Evolutionary conservation across 1,140 invertebrate species (phyloP), one percentile per base, ranked within the genome.

Genomic region (Physella acuta): DNA sequence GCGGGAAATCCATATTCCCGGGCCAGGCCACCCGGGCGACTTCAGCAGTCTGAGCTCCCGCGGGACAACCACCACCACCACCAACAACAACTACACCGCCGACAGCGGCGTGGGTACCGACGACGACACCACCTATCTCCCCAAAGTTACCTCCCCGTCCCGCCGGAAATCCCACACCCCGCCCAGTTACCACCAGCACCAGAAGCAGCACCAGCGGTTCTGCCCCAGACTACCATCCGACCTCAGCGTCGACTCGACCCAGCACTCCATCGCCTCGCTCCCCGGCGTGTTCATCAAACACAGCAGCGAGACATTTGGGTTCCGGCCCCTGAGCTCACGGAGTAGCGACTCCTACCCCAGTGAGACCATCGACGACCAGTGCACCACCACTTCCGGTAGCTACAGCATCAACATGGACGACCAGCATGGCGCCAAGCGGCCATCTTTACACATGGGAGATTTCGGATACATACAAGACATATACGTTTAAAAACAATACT

Each of bases 91-190:
- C 37, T 14, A 60, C 53, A 66, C 55, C 58, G 49, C 56, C 16
- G 71, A 73, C 71, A 73, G 71, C 58, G 71, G 71, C 14, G 26
- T 73, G 14, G 71, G 67, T n/a, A 66, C 62, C 3, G 71, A 70
- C 20, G 71, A 73, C 26, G 71, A 72, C 30, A 63, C 61, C n/a
- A 56, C 30, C 2, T 59, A 66, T 37, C 36, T 68, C 37, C 58
- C 20, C 33, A 68, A 56, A 26, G 24, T 8, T 44, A n/a, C 14
- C n/a, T 20, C 39, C 31, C n/a, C 68, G 4, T 60, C 36, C 28
- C 24, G 26, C 30, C 65, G 31, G 36, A 26, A 28, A 26, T 20
- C 14, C 16, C 39, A 37, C 20, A 3, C 8, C 34, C 26, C 28
- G n/a, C 34, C 28, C 51, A 58, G n/a, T 30, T 26, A 53, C 37